phyloP scores from a whole-genome alignment of 1,140 invertebrate species.

The Psilanteris sp. region DNA sequence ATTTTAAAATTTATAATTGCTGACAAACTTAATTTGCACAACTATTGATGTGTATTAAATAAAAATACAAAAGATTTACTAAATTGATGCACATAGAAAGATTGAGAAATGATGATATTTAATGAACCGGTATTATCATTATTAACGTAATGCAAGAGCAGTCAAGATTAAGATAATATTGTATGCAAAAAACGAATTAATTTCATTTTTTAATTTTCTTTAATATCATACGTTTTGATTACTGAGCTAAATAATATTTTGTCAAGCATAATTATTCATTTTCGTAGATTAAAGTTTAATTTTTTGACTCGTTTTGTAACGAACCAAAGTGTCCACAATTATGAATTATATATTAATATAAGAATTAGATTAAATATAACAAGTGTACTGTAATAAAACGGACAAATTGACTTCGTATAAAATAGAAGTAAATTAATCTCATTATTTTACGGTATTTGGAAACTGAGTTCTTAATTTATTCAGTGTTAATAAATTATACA shows the following conservation, averaged over 20 bases:
- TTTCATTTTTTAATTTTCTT: conserved; percentile 10
- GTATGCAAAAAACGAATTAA: conserved; percentile 13
- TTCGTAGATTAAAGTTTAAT: too few relatives aligned
- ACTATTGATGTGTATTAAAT: neutral
- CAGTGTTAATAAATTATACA: too few relatives aligned
- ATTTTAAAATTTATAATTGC: too few relatives aligned
- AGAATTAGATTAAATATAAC: too few relatives aligned
- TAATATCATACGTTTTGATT: conserved; percentile 12
- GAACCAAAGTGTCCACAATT: too few relatives aligned
- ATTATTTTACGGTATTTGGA: too few relatives aligned
- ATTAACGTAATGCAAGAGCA: conserved; percentile 13
- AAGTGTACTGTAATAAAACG: too few relatives aligned
- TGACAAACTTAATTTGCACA: neutral
- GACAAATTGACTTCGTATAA: too few relatives aligned
- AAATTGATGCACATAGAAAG: conserved; percentile 8
- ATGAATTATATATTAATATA: too few relatives aligned
- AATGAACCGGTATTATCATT: conserved; percentile 28
- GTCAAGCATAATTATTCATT: conserved; percentile 7
- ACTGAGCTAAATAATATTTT: conserved; percentile 11
- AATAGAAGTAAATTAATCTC: too few relatives aligned
- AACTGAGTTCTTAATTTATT: too few relatives aligned
- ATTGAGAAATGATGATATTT: conserved; percentile 32
- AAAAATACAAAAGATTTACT: neutral
- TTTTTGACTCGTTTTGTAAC: too few relatives aligned
- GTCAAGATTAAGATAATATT: conserved; percentile 15